phyloP scores from a whole-genome alignment of 2,888 invertebrate genomes.

The Alsophila aescularia region DNA sequence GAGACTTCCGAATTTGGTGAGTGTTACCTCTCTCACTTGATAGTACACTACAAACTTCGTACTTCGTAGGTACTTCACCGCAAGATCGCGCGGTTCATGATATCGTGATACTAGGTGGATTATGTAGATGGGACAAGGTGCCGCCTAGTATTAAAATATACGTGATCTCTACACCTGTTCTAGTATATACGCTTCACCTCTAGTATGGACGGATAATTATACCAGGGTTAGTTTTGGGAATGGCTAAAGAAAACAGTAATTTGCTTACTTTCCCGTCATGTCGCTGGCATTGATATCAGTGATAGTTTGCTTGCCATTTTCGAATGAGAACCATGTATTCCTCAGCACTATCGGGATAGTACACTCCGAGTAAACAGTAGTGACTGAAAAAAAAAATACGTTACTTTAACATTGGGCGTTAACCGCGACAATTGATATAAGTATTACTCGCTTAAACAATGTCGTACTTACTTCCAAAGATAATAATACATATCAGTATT shows the following conservation, averaged over 20 bases:
- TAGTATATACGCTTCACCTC: too few relatives aligned
- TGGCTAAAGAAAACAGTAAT: slow-evolving; percentile 19
- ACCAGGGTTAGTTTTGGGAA: not conserved
- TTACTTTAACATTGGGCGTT: slow-evolving; percentile 61
- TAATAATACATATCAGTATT: slow-evolving; percentile 40
- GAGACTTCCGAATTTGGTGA: too few relatives aligned
- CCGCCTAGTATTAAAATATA: too few relatives aligned
- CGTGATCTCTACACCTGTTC: too few relatives aligned
- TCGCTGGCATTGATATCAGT: slow-evolving; percentile 92
- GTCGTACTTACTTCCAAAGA: slow-evolving; percentile 48
- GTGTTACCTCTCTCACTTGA: too few relatives aligned
- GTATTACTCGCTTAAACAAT: slow-evolving; percentile 21
- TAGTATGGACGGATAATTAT: too few relatives aligned
- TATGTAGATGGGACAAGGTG: too few relatives aligned
- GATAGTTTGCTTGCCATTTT: slow-evolving; percentile 92
- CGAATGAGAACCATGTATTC: slow-evolving; percentile 96
- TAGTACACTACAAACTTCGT: too few relatives aligned
- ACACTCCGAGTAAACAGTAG: slow-evolving; percentile 80
- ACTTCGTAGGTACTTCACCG: too few relatives aligned
- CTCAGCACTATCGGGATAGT: slow-evolving; percentile 91
- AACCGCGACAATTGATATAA: slow-evolving; percentile 45
- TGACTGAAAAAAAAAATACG: slow-evolving; percentile 51
- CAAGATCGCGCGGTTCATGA: too few relatives aligned
- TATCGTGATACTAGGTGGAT: too few relatives aligned
- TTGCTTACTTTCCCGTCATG: slow-evolving; percentile 86